These are phyloP conservation scores for Gobionotothen gibberifrons DNA, from an alignment of 2,797 vertebrate genomes.

Conservation along the genomic window DNA sequence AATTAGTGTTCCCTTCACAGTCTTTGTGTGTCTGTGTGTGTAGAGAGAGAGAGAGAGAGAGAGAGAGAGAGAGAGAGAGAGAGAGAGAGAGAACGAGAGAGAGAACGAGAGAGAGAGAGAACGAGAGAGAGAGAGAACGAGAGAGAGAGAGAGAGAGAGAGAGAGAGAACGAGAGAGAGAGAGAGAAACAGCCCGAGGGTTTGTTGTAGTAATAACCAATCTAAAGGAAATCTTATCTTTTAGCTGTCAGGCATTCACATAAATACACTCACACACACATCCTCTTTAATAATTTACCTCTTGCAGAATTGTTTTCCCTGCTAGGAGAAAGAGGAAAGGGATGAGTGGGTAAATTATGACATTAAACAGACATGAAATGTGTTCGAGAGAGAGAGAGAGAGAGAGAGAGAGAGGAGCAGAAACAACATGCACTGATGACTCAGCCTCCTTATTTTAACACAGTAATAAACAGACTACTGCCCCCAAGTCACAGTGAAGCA, in stretches of 20 bases:
- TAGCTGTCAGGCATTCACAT: slow-evolving; percentile 46
- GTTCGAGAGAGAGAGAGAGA: slow-evolving; percentile 22
- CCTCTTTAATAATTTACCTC: slow-evolving; percentile 52
- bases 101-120: not conserved
- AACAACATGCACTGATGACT: slow-evolving; percentile 52
- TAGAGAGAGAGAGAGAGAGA: not conserved
- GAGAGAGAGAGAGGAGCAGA: slow-evolving; percentile 28
- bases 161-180: not conserved
- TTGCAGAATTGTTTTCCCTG: slow-evolving; percentile 6
- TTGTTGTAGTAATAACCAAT: slow-evolving; percentile 52
- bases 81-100: not conserved
- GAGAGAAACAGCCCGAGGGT: slow-evolving; percentile 14
- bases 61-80: not conserved
- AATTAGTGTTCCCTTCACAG: slow-evolving; percentile 26
- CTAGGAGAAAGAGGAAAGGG: slow-evolving; percentile 25
- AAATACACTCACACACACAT: slow-evolving; percentile 28
- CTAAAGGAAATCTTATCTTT: slow-evolving; percentile 58
- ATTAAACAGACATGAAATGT: slow-evolving; percentile 47
- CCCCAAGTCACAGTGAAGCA: slow-evolving; percentile 39
- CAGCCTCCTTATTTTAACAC: slow-evolving; percentile 55
- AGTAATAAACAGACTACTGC: slow-evolving; percentile 43
- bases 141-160: not conserved
- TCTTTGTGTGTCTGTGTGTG: slow-evolving; percentile 18
- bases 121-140: not conserved
- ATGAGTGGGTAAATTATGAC: slow-evolving; percentile 43